Percentiles rank a stretch among this genome's conserved stretches.
phyloP scores from a whole-genome alignment of 2,888 invertebrate species.

The Sussaba pulchella region DNA sequence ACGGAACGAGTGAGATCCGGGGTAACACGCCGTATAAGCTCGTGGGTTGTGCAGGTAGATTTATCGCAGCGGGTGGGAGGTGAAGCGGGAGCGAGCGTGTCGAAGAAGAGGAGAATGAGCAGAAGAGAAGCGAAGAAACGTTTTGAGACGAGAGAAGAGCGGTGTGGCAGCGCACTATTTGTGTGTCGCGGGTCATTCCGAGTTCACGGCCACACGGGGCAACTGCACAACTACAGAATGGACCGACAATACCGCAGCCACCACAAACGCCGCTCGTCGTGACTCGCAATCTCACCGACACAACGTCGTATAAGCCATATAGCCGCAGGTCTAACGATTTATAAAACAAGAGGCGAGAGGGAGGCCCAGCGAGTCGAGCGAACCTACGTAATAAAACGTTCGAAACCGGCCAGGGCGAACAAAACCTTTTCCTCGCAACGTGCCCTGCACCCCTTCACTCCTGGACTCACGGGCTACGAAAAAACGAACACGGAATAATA shows the following conservation, averaged over 20 bases:
- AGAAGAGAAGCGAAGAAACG: slow-evolving; percentile 58
- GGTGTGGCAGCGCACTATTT: slow-evolving; percentile 72
- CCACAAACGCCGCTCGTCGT: slow-evolving; percentile 63
- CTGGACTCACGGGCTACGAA: too few species aligned
- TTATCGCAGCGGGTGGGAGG: slow-evolving; percentile 76
- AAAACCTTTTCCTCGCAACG: not conserved
- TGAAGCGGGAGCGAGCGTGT: slow-evolving; percentile 20
- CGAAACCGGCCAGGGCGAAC: slow-evolving; percentile 22
- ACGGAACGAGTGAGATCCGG: slow-evolving; percentile 27
- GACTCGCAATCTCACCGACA: slow-evolving; percentile 43
- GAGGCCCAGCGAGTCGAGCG: slow-evolving; percentile 16
- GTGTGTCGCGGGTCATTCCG: slow-evolving; percentile 82
- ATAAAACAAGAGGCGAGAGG: slow-evolving; percentile 54
- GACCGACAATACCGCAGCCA: slow-evolving; percentile 59
- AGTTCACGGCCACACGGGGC: slow-evolving; percentile 80
- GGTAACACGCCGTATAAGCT: slow-evolving; percentile 8
- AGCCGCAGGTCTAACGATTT: slow-evolving; percentile 56
- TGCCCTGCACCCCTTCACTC: slow-evolving; percentile 15
- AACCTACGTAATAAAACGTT: slow-evolving; percentile 56
- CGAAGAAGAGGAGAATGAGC: slow-evolving; percentile 34
- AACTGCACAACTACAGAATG: slow-evolving; percentile 32
- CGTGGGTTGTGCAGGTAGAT: slow-evolving; percentile 78
- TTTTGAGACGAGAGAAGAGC: slow-evolving; percentile 57
- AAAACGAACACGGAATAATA: too few species aligned
- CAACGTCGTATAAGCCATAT: slow-evolving; percentile 1